These are phyloP conservation scores for Brienomyrus brachyistius DNA, from an alignment of 2,113 vertebrate species.

Conservation along the genomic window DNA sequence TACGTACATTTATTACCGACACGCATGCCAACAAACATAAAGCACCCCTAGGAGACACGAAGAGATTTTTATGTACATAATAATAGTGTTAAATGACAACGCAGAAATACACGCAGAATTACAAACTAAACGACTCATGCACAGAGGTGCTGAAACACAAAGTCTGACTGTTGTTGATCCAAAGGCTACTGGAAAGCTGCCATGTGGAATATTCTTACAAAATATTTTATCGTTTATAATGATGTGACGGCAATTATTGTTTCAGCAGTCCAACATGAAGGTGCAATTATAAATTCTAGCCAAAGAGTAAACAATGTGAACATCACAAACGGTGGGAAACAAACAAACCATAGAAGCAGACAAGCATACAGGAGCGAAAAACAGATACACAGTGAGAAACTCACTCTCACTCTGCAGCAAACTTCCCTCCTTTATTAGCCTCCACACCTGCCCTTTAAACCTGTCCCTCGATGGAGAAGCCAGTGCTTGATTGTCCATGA, in stretches of 20 bases:
- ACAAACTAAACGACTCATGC: neutral
- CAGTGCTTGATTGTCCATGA: neutral
- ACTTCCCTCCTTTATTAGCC: neutral
- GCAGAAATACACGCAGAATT: neutral
- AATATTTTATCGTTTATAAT: neutral
- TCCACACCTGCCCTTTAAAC: neutral
- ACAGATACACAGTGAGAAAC: neutral
- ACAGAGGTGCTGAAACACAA: neutral
- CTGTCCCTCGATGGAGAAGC: neutral
- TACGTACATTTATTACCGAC: neutral
- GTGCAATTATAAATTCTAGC: neutral
- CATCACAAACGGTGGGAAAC: neutral
- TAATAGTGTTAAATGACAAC: neutral
- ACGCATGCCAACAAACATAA: neutral
- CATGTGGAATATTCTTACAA: neutral
- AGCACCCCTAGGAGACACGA: neutral
- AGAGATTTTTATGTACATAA: neutral
- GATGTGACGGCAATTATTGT: neutral
- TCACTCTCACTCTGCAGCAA: neutral
- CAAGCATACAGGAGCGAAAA: neutral
- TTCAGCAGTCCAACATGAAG: neutral
- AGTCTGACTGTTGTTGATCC: neutral
- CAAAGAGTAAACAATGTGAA: neutral
- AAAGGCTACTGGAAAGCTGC: neutral
- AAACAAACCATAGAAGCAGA: neutral